Conservation (phyloP, 2,797 vertebrate genomes). For the Tangara arthus region DNA sequence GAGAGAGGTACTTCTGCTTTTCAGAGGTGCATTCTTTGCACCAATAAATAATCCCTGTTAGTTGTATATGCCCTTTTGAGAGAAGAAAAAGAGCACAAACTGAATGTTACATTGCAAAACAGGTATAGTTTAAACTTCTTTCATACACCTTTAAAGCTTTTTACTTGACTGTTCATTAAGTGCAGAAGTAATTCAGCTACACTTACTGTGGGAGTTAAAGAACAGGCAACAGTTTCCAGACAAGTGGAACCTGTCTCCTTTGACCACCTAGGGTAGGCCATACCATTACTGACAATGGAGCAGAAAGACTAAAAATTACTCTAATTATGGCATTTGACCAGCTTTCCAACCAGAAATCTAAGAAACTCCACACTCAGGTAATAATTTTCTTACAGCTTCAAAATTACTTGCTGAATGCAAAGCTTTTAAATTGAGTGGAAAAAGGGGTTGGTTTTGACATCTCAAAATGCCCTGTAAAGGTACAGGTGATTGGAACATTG, state of each 20-base stretch:
- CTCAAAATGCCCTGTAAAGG: neutral
- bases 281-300: neutral
- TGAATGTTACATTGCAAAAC: neutral
- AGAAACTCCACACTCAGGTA: neutral
- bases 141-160: neutral
- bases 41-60: neutral
- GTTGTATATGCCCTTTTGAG: neutral
- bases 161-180: neutral
- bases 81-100: neutral
- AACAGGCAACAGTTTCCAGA: neutral
- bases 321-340: neutral
- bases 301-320: neutral
- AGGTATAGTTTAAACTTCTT: neutral
- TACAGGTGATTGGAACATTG: neutral
- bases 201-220: neutral
- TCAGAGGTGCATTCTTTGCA: neutral
- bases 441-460: neutral
- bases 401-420: neutral
- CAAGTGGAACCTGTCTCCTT: neutral
- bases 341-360: neutral
- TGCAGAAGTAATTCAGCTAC: neutral
- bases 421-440: neutral
- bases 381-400: neutral
- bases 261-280: neutral
- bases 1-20: neutral